Conservation (phyloP, 2,888 invertebrate species). For the Macaria notata region DNA sequence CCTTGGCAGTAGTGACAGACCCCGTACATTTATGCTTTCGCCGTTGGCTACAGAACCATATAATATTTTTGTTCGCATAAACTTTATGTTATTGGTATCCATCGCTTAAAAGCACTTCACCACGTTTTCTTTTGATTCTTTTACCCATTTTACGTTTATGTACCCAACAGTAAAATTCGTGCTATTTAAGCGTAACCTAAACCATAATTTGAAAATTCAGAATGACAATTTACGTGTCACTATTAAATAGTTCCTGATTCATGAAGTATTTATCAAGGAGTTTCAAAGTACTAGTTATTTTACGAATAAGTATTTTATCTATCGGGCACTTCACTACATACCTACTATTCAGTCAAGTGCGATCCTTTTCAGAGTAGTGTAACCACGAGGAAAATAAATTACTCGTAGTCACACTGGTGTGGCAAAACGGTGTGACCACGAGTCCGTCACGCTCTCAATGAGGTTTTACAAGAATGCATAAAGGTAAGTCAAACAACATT, state of each 20-base stretch:
- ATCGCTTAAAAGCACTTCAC: conserved; percentile 4
- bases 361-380: conserved; percentile 10
- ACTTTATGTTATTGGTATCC: conserved; percentile 7
- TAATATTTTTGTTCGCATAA: conserved; percentile 6
- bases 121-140: conserved; percentile 9
- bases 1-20: too few relatives aligned
- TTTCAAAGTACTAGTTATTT: conserved; percentile 7
- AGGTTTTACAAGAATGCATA: too few relatives aligned
- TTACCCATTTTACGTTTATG: conserved; percentile 3
- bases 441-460: too few relatives aligned
- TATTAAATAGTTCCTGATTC: conserved; percentile 3
- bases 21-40: conserved; percentile 3
- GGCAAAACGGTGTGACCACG: too few relatives aligned
- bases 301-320: conserved; percentile 8
- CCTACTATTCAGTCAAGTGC: conserved; percentile 11
- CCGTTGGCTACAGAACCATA: conserved; percentile 7
- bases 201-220: conserved; percentile 3
- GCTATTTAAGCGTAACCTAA: conserved; percentile 3
- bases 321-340: conserved; percentile 11
- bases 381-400: conserved; percentile 7
- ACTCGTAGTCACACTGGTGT: too few relatives aligned
- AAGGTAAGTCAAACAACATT: too few relatives aligned
- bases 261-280: conserved; percentile 9
- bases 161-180: conserved; percentile 3
- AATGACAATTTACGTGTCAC: conserved; percentile 3